Conservation (phyloP, 2,113 vertebrate species). For the Syrrhaptes paradoxus region DNA sequence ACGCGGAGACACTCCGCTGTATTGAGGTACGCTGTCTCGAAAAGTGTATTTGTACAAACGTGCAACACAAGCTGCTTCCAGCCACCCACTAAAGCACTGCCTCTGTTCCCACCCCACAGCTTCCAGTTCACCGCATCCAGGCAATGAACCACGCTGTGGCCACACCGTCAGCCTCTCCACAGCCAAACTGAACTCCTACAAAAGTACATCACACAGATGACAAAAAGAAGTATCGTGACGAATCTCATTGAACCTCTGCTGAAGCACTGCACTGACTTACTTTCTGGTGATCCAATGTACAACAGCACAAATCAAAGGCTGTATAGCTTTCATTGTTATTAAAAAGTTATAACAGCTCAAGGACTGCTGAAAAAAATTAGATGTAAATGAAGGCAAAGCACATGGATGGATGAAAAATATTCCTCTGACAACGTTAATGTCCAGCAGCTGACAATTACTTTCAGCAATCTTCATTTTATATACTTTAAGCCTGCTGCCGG, state of each 20-base stretch:
- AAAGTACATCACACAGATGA: neutral
- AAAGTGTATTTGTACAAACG: accelerated
- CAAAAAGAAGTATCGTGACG: neutral
- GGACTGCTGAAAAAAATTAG: neutral
- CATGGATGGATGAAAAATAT: neutral
- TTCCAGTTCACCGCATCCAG: neutral
- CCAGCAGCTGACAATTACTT: constrained; percentile 23
- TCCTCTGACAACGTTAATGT: neutral
- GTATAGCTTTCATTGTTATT: neutral
- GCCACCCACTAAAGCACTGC: neutral
- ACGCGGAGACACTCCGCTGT: neutral
- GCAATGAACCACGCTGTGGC: neutral
- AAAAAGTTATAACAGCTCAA: neutral
- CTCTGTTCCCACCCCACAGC: neutral
- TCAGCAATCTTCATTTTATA: neutral
- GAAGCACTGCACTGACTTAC: neutral
- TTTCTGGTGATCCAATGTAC: neutral
- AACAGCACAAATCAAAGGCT: neutral
- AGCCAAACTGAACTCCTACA: neutral
- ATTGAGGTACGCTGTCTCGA: neutral
- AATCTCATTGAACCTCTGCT: neutral
- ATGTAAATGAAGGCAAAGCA: neutral
- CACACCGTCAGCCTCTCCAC: neutral
- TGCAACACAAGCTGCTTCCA: neutral
- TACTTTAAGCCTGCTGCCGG: neutral